Evolutionary conservation across 2,113 vertebrate species (phyloP).

Genomic region (Progne subis): DNA sequence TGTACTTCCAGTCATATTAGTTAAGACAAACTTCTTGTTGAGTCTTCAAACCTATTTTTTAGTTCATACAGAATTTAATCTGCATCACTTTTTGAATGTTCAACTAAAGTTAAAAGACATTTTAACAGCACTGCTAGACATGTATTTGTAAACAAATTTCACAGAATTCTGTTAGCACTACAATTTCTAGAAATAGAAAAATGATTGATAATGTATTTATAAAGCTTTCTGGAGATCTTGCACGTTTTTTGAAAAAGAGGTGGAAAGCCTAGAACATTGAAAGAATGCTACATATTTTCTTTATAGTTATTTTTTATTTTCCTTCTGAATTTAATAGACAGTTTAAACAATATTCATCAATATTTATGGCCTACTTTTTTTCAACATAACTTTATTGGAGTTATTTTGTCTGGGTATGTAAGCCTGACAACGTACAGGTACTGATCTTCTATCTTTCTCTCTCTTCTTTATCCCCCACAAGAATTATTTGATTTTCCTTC

Average conservation of each 20-base stretch:
- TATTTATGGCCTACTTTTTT: not conserved
- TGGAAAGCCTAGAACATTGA: not conserved
- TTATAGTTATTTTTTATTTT: not conserved
- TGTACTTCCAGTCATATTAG: not conserved
- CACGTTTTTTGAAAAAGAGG: not conserved
- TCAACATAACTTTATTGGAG: not conserved
- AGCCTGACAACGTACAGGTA: rapidly evolving
- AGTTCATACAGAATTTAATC: not conserved
- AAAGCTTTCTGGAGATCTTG: not conserved
- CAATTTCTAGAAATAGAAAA: not conserved
- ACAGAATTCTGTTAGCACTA: not conserved
- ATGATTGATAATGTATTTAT: not conserved
- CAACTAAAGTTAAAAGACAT: not conserved
- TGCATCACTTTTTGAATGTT: not conserved
- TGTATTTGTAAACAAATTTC: not conserved
- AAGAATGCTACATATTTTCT: not conserved
- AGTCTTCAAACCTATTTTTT: not conserved
- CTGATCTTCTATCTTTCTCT: not conserved
- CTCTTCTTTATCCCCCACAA: not conserved
- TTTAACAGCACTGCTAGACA: not conserved
- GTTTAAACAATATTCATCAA: not conserved
- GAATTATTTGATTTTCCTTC: not conserved
- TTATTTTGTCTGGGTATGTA: not conserved
- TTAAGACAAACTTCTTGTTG: not conserved
- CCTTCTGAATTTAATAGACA: not conserved